These are phyloP conservation scores for Paguma larvata DNA, from an alignment of 2,797 vertebrate genomes.

Conservation along the genomic window DNA sequence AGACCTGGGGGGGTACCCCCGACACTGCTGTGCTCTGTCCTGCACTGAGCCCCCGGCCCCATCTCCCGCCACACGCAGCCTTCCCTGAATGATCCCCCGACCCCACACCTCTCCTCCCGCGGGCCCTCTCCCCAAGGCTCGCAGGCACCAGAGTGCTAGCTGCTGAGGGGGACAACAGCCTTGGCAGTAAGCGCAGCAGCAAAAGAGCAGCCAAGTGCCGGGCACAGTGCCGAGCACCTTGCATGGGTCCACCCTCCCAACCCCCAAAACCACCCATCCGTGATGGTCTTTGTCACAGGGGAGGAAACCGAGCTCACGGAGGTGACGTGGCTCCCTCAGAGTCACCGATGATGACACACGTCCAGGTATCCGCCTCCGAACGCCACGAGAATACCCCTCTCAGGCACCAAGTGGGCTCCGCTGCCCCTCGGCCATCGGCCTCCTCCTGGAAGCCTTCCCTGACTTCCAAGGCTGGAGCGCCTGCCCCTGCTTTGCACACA, in stretches of 20 bases:
- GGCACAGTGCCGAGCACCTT: fast-evolving
- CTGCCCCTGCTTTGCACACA: not conserved
- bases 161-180: not conserved
- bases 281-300: not conserved
- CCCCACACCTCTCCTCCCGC: too few relatives aligned
- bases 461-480: not conserved
- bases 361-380: not conserved
- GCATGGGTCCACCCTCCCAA: fast-evolving
- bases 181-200: fast-evolving
- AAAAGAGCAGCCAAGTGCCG: not conserved
- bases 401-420: not conserved
- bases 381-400: fast-evolving
- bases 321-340: not conserved
- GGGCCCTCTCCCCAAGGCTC: fast-evolving
- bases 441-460: not conserved
- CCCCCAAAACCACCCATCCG: not conserved
- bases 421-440: not conserved
- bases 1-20: not conserved
- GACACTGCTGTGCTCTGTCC: fast-evolving
- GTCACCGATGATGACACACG: not conserved
- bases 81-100: not conserved
- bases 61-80: fast-evolving
- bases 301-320: not conserved
- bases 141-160: not conserved
- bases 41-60: not conserved